Evolutionary conservation across 92 coral and sea anemone genomes (phyloP), one percentile per base, ranked within the genome.

Genomic region (Actinostola sp.): DNA sequence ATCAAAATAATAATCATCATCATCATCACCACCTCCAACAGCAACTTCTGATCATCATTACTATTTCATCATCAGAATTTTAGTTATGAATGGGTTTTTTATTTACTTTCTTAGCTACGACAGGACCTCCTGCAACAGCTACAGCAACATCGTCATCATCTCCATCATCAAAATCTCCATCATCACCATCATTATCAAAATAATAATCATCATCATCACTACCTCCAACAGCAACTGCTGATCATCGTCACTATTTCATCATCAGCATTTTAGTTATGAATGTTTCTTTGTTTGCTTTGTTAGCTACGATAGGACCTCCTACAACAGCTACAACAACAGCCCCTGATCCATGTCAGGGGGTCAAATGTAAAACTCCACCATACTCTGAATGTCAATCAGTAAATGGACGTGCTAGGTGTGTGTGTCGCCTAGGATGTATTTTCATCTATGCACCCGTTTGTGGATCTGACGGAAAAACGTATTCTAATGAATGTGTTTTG

Each of bases 401-500:
- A 12, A 23, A 57, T 57, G 29, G 43, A 59, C 29, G 27, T 12
- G 15, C n/a, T 25, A 8, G 0, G 16, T 13, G 31, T 5, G 8
- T n/a, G 17, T 26, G 63, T n/a, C 29, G 7, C 25, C 21, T 53
- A 27, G 17, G 0, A 34, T 20, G 29, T 42, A 61, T 34, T 3
- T 27, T 0, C 21, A n/a, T 11, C 23, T 28, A 17, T n/a, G 31
- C 38, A 31, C 66, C 84, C 14, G 96, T 90, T 11, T 90, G 96
- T 66, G 96, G 96, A 35, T 86, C 96, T 11, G 92, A 90, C 55
- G 93, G 90, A 24, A 51, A 63, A 29, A 75, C 81, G 11, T 84
- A 89, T 75, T 69, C 81, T 11, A 89, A 89, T 59, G 84, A 65
- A 44, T 84, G 93, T 49, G 58, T 20, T 13, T 20, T 83, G 30